Percentiles rank a stretch among this genome's conserved stretches.
These are phyloP conservation scores for Brachionus manjavacas DNA, from an alignment of 1,140 invertebrate genomes.

Conservation along the genomic window DNA sequence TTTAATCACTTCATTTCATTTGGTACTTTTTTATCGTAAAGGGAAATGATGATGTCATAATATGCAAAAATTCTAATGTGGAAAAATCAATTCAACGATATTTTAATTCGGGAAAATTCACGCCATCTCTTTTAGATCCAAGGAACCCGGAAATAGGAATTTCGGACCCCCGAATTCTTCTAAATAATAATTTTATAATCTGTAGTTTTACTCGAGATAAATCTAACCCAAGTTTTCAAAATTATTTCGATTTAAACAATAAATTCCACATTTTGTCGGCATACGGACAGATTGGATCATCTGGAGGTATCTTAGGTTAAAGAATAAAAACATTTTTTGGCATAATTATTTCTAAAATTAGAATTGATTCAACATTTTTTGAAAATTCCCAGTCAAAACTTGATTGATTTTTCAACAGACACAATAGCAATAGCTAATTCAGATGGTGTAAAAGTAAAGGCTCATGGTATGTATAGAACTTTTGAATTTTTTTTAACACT, in stretches of 20 bases:
- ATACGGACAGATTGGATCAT: background rate
- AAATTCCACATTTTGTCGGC: conserved; percentile 3
- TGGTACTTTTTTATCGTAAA: background rate
- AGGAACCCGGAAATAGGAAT: background rate
- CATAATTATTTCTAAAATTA: background rate
- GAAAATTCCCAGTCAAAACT: conserved; percentile 6
- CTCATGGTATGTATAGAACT: background rate
- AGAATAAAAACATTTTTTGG: background rate
- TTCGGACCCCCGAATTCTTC: background rate
- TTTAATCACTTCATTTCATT: background rate
- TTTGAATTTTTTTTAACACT: background rate
- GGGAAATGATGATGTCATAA: conserved; percentile 36
- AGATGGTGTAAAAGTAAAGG: conserved; percentile 20
- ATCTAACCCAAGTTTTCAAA: background rate
- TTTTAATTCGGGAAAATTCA: background rate
- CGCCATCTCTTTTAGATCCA: background rate
- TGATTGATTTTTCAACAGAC: background rate
- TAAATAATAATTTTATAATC: background rate
- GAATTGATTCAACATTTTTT: conserved; percentile 11
- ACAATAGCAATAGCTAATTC: background rate
- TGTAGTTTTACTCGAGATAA: conserved; percentile 22
- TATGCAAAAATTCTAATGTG: conserved; percentile 7
- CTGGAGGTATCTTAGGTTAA: background rate
- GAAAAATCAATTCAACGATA: conserved; percentile 25
- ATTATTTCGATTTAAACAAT: conserved; percentile 27